Percentiles rank a stretch among this genome's conserved stretches.
phyloP scores from a whole-genome alignment of 1,140 invertebrate species.

The Prorops nasuta region DNA sequence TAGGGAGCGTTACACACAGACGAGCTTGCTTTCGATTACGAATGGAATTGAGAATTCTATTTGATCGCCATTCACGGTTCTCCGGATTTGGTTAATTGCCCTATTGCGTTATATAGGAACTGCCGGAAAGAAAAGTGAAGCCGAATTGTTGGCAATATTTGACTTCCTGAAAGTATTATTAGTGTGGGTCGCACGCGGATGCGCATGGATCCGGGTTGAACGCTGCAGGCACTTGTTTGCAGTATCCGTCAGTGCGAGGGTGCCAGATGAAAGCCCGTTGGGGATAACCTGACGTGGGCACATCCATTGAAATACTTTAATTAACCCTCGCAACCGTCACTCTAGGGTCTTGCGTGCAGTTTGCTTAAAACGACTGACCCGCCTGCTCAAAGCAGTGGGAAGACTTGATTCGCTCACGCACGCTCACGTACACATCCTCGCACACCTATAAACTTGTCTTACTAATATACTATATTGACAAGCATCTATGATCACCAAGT shows the following conservation, averaged over 20 bases:
- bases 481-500: too few relatives aligned
- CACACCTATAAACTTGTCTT: too few relatives aligned
- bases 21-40: too few relatives aligned
- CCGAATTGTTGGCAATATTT: slow-evolving; percentile 30
- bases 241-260: slow-evolving; percentile 24
- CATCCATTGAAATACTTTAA: slow-evolving; percentile 43
- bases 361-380: slow-evolving; percentile 22
- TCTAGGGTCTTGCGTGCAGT: slow-evolving; percentile 11
- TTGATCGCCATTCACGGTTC: slow-evolving; percentile 16
- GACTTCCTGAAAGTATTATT: slow-evolving; percentile 24
- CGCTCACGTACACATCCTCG: too few relatives aligned
- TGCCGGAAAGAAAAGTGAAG: slow-evolving; percentile 12
- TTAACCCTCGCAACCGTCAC: slow-evolving; percentile 32
- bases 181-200: slow-evolving; percentile 8
- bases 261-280: slow-evolving; percentile 29
- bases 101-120: slow-evolving; percentile 6
- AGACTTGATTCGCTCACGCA: too few relatives aligned
- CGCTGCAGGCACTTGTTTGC: slow-evolving; percentile 33
- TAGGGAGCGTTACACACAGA: too few relatives aligned
- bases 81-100: slow-evolving; percentile 18
- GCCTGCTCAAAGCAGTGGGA: slow-evolving; percentile 23
- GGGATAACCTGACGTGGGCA: slow-evolving; percentile 29
- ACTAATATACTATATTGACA: too few relatives aligned
- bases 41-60: background rate
- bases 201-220: slow-evolving; percentile 25